Conservation (phyloP, 2,113 vertebrate species). For the Macquaria australasica region DNA sequence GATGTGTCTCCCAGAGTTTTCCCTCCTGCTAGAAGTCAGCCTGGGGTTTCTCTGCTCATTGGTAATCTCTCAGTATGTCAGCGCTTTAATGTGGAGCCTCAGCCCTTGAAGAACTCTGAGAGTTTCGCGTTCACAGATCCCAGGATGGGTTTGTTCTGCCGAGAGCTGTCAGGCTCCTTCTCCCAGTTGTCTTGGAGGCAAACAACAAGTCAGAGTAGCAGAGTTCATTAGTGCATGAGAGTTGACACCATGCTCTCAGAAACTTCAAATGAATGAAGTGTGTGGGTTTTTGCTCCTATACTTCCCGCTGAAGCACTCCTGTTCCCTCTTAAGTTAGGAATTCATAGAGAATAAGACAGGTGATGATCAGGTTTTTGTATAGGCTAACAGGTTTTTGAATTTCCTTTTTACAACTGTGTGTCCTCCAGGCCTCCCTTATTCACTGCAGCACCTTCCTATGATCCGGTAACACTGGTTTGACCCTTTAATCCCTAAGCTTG, state of each 20-base stretch:
- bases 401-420: not conserved
- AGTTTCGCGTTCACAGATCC: conserved; percentile 32
- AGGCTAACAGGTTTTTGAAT: not conserved
- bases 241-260: conserved; percentile 38
- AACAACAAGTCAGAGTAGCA: conserved; percentile 1
- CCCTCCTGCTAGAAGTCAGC: conserved; percentile 29
- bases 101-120: not conserved
- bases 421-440: not conserved
- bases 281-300: not conserved
- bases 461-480: not conserved
- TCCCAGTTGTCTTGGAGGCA: conserved; percentile 6
- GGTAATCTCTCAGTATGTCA: conserved; percentile 40
- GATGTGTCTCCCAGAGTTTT: conserved; percentile 21
- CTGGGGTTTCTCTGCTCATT: conserved; percentile 23
- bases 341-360: not conserved
- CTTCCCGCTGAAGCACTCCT: not conserved
- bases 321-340: not conserved
- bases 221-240: conserved; percentile 50
- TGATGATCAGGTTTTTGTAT: not conserved
- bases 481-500: not conserved
- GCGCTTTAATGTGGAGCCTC: conserved; percentile 27
- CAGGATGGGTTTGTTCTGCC: not conserved
- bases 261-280: not conserved
- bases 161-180: conserved; percentile 32
- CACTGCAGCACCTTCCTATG: not conserved